Base-by-base conservation (phyloP, 2,797 vertebrate genomes). In the Petrocephalus schoutedeni region DNA sequence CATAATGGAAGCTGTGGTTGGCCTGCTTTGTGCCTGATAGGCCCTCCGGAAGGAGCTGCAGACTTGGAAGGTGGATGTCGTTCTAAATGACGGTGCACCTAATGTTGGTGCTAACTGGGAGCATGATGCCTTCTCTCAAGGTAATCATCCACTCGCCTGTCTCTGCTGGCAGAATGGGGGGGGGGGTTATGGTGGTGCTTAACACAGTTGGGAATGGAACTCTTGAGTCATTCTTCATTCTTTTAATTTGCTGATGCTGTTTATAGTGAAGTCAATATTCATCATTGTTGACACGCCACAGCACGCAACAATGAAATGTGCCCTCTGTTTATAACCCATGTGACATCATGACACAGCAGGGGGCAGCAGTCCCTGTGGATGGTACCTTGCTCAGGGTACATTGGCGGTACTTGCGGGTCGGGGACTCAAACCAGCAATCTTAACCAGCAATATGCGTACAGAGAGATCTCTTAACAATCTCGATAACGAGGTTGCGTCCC, bases 61-160 rank as follows among this genome's bases (percentile, higher is more conserved):
- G 93, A 99, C 97, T 0, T 99, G 98, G 98, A 99, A 99, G 90
- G 98, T 98, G 64, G 98, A 99, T 0, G 98, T 99, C 56, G 98
- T 99, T 84, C 94, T 99, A 67, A 98, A 99, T 0, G 98, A 99
- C 0, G 98, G 98, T 2, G 98, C 98, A 0, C 98, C 98, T 4
- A 99, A 99, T 0, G 97, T 99, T 0, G 98, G 98, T 82, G 96
- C 98, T 32, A 99, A 98, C 93, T 99, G 98, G 98, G 94, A 95
- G 89, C 95, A 99, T 0, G 98, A 99, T 0, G 98, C 98, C 16
- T 99, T 97, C 87, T 95, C 98, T 7, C 98, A 99, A 94, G 98
- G 98, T 99, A 88, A 59, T 10, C 16, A 6, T 12, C 28, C 28
- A 28, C 28, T 28, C 28, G 28, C 28, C 28, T 28, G 28, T 28